A percentile compares a stretch with the other conserved stretches of the same genome.
Evolutionary conservation across 2,113 vertebrate species (phyloP).

Genomic region (Hippocampus barbouri): DNA sequence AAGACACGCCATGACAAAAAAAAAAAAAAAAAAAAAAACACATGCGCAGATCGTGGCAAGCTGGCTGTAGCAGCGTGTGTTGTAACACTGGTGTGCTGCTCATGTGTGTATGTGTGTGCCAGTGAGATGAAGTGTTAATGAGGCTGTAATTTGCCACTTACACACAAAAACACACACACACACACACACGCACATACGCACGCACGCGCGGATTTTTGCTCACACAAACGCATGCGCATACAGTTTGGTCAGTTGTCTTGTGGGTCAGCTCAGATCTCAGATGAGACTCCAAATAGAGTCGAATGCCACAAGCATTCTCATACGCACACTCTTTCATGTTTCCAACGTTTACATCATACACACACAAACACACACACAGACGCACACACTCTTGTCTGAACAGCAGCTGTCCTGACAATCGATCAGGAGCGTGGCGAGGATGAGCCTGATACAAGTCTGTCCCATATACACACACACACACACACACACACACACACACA

Average conservation of each 20-base stretch:
- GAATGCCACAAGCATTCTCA: constrained; percentile 38
- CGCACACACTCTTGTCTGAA: constrained; percentile 6
- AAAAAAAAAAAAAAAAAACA: neutral
- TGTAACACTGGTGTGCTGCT: neutral
- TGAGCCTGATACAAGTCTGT: neutral
- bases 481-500: neutral
- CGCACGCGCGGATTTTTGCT: constrained; percentile 13
- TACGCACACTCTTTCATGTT: constrained; percentile 20
- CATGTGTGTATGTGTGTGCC: neutral
- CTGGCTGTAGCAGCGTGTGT: neutral
- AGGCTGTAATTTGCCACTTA: neutral
- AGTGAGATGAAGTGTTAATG: constrained; percentile 1
- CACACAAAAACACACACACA: neutral
- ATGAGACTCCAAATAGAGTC: constrained; percentile 21
- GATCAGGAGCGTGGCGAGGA: constrained; percentile 2
- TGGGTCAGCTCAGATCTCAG: constrained; percentile 38
- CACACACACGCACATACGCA: neutral
- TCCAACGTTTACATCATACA: constrained; percentile 16
- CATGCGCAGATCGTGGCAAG: neutral
- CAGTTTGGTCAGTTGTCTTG: constrained; percentile 49
- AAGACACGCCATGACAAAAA: too few species aligned
- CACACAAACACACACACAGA: neutral
- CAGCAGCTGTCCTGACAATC: constrained; percentile 2
- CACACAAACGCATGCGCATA: constrained; percentile 30
- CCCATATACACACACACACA: neutral